Conservation (phyloP, 2,797 vertebrate species). For the Eupleurogrammus muticus region DNA sequence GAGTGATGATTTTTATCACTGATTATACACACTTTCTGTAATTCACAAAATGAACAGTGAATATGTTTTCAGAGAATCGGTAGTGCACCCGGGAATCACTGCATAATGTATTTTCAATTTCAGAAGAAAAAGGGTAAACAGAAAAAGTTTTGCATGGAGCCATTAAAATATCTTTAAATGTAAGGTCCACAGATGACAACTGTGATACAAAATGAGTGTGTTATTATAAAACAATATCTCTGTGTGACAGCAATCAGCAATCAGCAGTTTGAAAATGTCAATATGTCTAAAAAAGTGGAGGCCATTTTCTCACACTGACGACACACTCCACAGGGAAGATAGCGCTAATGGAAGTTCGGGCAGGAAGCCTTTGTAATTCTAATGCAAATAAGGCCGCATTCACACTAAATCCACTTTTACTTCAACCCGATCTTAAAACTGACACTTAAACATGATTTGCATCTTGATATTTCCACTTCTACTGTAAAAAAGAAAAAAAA, state of each 20-base stretch:
- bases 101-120: slow-evolving; percentile 19
- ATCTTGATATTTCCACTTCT: not conserved
- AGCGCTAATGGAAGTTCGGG: slow-evolving; percentile 65
- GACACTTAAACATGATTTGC: slow-evolving; percentile 5
- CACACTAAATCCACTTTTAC: slow-evolving; percentile 13
- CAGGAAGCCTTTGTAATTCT: slow-evolving; percentile 54
- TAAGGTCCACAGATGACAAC: slow-evolving; percentile 9
- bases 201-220: slow-evolving; percentile 43
- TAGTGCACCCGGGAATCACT: not conserved
- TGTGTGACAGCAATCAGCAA: slow-evolving; percentile 72
- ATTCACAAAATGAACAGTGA: slow-evolving; percentile 15
- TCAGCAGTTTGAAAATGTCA: slow-evolving; percentile 64
- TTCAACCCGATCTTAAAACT: slow-evolving; percentile 22
- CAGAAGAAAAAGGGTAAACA: not conserved
- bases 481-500: not conserved
- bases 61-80: slow-evolving; percentile 3
- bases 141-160: slow-evolving; percentile 7
- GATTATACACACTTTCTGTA: not conserved
- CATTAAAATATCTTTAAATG: slow-evolving; percentile 40
- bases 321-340: slow-evolving; percentile 62
- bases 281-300: slow-evolving; percentile 61
- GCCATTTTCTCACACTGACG: slow-evolving; percentile 61
- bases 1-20: slow-evolving; percentile 1
- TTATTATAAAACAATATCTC: slow-evolving; percentile 64
- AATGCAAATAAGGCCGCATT: slow-evolving; percentile 37